Conservation (phyloP, 2,797 vertebrate species). For the Eulemur mongoz region DNA sequence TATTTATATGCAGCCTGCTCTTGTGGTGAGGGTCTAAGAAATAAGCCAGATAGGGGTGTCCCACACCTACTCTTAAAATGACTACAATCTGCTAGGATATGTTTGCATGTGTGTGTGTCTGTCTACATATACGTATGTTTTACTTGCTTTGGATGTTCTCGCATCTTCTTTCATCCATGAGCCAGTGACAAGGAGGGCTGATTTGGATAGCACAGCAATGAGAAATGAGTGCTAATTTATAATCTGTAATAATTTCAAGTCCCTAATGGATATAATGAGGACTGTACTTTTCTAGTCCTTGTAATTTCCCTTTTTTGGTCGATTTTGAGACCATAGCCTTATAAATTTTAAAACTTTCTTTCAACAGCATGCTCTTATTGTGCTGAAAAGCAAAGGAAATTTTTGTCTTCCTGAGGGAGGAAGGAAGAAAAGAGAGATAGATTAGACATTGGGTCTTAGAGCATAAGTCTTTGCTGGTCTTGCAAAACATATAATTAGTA, state of each 20-base stretch:
- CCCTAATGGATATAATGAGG: background rate
- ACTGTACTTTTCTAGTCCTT: constrained; percentile 1
- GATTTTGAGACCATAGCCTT: constrained; percentile 26
- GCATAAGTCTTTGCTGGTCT: constrained; percentile 3
- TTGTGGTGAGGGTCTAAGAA: background rate
- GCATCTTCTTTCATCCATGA: background rate
- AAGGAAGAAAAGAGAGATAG: constrained; percentile 43
- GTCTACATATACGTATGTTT: background rate
- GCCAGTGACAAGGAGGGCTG: background rate
- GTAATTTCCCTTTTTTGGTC: constrained; percentile 14
- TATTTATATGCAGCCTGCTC: background rate
- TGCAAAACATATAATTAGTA: constrained; percentile 47
- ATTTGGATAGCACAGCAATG: background rate
- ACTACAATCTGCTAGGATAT: background rate
- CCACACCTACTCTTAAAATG: background rate
- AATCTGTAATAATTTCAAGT: background rate
- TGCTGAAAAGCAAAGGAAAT: constrained; percentile 1
- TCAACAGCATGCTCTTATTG: constrained; percentile 36
- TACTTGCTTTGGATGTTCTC: background rate
- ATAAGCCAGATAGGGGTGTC: background rate
- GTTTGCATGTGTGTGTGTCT: background rate
- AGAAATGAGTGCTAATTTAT: background rate
- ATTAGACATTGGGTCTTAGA: background rate
- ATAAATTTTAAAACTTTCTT: constrained; percentile 33
- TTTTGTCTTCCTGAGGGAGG: background rate